These are phyloP conservation scores for Eupristina koningsbergeri DNA, from an alignment of 1,140 invertebrate genomes.

Conservation along the genomic window DNA sequence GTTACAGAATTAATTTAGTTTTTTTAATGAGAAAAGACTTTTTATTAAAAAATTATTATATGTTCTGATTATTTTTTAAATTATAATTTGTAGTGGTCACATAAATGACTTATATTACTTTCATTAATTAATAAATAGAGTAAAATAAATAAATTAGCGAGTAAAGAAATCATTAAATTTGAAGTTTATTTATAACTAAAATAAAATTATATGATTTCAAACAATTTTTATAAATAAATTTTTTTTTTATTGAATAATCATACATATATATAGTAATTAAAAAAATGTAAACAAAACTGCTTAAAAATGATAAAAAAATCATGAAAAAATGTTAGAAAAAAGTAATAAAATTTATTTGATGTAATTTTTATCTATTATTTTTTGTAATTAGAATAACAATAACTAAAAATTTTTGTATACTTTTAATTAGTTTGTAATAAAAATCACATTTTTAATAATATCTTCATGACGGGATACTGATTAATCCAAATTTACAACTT, in stretches of 20 bases:
- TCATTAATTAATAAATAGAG: constrained; percentile 10
- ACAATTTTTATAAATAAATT: not conserved
- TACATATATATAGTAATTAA: not conserved
- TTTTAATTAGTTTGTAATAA: no score
- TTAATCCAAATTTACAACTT: no score
- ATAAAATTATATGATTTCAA: constrained; percentile 21
- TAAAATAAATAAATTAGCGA: constrained; percentile 14
- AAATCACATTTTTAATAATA: no score
- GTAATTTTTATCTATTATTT: no score
- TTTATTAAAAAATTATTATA: not conserved
- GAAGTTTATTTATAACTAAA: constrained; percentile 2
- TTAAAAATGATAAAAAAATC: no score
- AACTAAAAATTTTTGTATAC: no score
- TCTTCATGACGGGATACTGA: no score
- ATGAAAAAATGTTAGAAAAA: no score
- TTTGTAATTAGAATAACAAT: no score
- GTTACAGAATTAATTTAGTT: not conserved
- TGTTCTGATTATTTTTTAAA: not conserved
- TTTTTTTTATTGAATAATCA: not conserved
- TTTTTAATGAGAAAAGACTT: not conserved
- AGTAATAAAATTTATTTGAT: no score
- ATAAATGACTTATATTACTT: constrained; percentile 25
- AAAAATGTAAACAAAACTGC: no score
- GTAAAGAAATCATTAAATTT: not conserved
- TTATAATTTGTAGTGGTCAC: not conserved